Evolutionary conservation across 2,888 invertebrate genomes (phyloP), one percentile per base, ranked within the genome.

Genomic region (Aphrophora alni): DNA sequence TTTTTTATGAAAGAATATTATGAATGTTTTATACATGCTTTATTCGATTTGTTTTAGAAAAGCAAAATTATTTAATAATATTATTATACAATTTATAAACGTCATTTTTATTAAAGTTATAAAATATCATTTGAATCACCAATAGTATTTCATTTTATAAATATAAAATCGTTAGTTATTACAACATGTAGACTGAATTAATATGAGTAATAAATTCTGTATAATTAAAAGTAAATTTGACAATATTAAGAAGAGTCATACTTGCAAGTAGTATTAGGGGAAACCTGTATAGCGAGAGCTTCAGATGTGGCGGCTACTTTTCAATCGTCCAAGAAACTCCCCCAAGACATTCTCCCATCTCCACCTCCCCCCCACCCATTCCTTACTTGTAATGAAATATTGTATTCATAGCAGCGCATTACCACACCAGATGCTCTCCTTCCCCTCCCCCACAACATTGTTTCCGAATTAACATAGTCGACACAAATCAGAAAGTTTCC

Each of bases 361-460:
- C 51, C 73, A 44, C 72, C 38, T 8, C 26, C 44, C 38, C 28
- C 69, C 70, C 28, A 68, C 77, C 8, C 33, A 33, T 33, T 33
- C 33, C 44, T 72, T 38, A 51, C 51, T 17, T 12, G 74, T 79
- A 79, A 79, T 79, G 78, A 79, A 74, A 79, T 79, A 79, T 79
- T n/a, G 78, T 79, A 79, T 79, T 79, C 78, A 79, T 79, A 74
- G 78, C 68, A 51, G 51, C 38, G 51, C 78, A 51, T 78, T 78
- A 78, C 72, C 78, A 21, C 59, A 28, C 51, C 78, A 79, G 78
- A 73, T 79, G 78, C n/a, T 72, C 33, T 33, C 33, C 33, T n/a
- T 51, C 51, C 27, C 12, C 33, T 8, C 27, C 73, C 51, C 27
- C 12, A 10, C 24, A 44, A n/a, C 77, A 74, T 79, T 72, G 78